A percentile compares a stretch with the other conserved stretches of the same genome.
Conservation (phyloP, 2,888 invertebrate genomes). For the Oxyteleia sp. region DNA sequence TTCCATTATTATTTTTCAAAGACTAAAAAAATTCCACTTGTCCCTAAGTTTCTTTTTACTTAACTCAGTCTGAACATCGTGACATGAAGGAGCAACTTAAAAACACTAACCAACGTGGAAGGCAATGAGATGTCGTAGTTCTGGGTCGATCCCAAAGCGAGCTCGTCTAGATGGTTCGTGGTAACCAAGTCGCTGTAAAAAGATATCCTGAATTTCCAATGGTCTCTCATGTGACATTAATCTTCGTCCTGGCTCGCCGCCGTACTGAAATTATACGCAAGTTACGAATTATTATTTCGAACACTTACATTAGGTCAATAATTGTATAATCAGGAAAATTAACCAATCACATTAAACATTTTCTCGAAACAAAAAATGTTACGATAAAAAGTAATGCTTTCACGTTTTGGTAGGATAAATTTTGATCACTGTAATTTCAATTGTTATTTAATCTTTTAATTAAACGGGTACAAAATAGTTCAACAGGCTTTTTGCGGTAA, state of each 20-base stretch:
- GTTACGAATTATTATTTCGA: conserved; percentile 39
- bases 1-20: too few relatives aligned
- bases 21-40: too few relatives aligned
- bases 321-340: too few relatives aligned
- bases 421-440: too few relatives aligned
- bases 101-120: conserved; percentile 89
- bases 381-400: background rate
- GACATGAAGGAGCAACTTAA: conserved; percentile 39
- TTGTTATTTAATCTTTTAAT: too few relatives aligned
- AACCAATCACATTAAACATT: too few relatives aligned
- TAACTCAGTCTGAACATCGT: conserved; percentile 11
- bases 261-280: conserved; percentile 84
- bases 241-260: conserved; percentile 89
- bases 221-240: conserved; percentile 89
- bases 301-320: conserved; percentile 6
- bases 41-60: conserved; percentile 7
- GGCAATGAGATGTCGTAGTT: conserved; percentile 89
- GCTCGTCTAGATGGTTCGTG: conserved; percentile 89
- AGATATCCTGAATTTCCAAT: conserved; percentile 90
- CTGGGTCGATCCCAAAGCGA: conserved; percentile 91
- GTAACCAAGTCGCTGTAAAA: conserved; percentile 90
- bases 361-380: too few relatives aligned
- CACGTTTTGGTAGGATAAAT: too few relatives aligned
- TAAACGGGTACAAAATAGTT: too few relatives aligned
- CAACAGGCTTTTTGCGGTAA: background rate